Percentiles rank a stretch among this genome's conserved stretches.
These are phyloP conservation scores for Chelonus formosanus DNA, from an alignment of 2,888 invertebrate genomes.

Conservation along the genomic window DNA sequence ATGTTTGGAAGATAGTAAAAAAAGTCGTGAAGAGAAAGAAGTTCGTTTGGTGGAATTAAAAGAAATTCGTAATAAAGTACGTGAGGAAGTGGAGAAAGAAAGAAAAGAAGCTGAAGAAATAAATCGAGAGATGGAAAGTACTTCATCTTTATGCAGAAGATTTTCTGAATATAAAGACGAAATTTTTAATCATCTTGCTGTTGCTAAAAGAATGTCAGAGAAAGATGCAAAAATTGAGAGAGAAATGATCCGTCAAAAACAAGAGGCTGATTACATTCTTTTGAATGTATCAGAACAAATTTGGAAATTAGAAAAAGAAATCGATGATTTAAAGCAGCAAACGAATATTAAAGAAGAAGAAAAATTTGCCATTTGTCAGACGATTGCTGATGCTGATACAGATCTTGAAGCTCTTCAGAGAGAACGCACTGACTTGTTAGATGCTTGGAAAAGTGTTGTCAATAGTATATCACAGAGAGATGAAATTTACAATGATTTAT, in stretches of 20 bases:
- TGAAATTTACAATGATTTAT: slow-evolving; percentile 71
- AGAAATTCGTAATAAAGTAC: slow-evolving; percentile 65
- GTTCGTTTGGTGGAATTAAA: slow-evolving; percentile 65
- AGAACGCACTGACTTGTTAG: slow-evolving; percentile 75
- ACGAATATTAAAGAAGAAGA: slow-evolving; percentile 73
- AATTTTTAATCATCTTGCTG: slow-evolving; percentile 71
- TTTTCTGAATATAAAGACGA: slow-evolving; percentile 73
- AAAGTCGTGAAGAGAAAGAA: slow-evolving; percentile 68
- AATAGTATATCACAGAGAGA: slow-evolving; percentile 76
- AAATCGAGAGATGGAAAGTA: slow-evolving; percentile 68
- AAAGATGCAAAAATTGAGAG: slow-evolving; percentile 64
- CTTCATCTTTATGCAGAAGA: slow-evolving; percentile 69
- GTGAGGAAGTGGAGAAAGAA: slow-evolving; percentile 65
- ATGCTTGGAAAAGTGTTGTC: slow-evolving; percentile 80
- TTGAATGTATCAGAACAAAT: slow-evolving; percentile 76
- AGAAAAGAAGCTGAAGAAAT: slow-evolving; percentile 48
- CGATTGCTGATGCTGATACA: slow-evolving; percentile 75
- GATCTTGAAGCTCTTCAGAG: slow-evolving; percentile 77
- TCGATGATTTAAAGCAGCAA: slow-evolving; percentile 73
- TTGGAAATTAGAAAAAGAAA: slow-evolving; percentile 75
- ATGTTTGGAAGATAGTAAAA: slow-evolving; percentile 67
- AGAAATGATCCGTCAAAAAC: slow-evolving; percentile 62
- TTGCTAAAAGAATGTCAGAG: slow-evolving; percentile 74
- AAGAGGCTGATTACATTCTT: slow-evolving; percentile 71
- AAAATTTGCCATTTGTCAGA: slow-evolving; percentile 69